These are phyloP conservation scores for Pseudanteris insignis DNA, from an alignment of 2,888 invertebrate species.

Conservation along the genomic window DNA sequence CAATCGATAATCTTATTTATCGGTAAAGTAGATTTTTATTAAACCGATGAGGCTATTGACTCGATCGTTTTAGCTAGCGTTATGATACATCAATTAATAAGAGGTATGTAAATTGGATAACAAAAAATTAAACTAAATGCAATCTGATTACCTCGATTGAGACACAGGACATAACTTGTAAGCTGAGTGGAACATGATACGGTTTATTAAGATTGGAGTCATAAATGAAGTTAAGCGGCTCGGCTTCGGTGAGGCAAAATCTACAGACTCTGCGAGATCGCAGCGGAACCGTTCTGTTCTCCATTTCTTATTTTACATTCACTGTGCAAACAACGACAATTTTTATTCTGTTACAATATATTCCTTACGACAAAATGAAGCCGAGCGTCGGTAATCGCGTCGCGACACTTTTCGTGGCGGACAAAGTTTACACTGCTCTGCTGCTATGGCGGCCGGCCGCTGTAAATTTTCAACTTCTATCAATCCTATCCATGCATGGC, in stretches of 20 bases:
- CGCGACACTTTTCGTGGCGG: slow-evolving; percentile 49
- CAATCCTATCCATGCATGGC: slow-evolving; percentile 51
- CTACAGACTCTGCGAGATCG: slow-evolving; percentile 76
- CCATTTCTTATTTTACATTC: too few species aligned
- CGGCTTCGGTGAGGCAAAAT: slow-evolving; percentile 76
- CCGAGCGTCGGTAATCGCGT: slow-evolving; percentile 65
- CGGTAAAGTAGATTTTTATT: slow-evolving; percentile 23
- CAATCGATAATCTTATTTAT: too few species aligned
- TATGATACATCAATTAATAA: slow-evolving; percentile 22
- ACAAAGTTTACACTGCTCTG: slow-evolving; percentile 58
- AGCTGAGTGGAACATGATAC: slow-evolving; percentile 73
- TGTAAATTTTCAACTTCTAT: slow-evolving; percentile 46
- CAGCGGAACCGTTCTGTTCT: slow-evolving; percentile 71
- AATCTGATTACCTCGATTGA: slow-evolving; percentile 76
- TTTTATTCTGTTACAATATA: slow-evolving; percentile 1
- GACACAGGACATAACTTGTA: slow-evolving; percentile 81
- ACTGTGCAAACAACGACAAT: slow-evolving; percentile 9
- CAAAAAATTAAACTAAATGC: slow-evolving; percentile 3
- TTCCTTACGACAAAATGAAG: slow-evolving; percentile 50
- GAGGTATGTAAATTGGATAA: too few species aligned
- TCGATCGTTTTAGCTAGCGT: slow-evolving; percentile 20
- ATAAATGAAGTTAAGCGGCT: slow-evolving; percentile 74
- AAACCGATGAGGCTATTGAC: slow-evolving; percentile 41
- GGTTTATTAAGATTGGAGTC: slow-evolving; percentile 71
- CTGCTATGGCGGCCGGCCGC: slow-evolving; percentile 57